A percentile compares a stretch with the other conserved stretches of the same genome.
Evolutionary conservation across 1,140 invertebrate species (phyloP).

Genomic region (Goniozus legneri): DNA sequence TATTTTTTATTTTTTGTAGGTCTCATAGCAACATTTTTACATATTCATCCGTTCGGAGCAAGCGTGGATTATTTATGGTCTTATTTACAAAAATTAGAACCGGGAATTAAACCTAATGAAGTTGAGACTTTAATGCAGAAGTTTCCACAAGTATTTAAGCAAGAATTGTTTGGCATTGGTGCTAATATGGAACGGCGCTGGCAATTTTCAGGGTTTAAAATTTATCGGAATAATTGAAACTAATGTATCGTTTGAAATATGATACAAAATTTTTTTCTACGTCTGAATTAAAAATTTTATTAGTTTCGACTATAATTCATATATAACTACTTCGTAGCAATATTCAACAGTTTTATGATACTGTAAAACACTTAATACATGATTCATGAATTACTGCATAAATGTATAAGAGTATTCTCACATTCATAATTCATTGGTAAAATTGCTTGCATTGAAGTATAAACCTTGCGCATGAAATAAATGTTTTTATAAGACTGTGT

Average conservation of each 20-base stretch:
- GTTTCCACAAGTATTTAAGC: constrained; percentile 74
- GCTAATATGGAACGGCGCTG: constrained; percentile 76
- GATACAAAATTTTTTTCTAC: no score
- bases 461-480: no score
- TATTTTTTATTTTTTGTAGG: constrained; percentile 48
- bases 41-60: constrained; percentile 84
- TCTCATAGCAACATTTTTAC: constrained; percentile 77
- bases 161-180: constrained; percentile 71
- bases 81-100: constrained; percentile 74
- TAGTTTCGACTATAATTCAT: no score
- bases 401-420: no score
- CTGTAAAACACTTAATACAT: no score
- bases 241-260: not conserved
- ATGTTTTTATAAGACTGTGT: no score
- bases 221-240: constrained; percentile 38
- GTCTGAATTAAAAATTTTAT: no score
- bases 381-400: no score
- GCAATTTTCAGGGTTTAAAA: constrained; percentile 68
- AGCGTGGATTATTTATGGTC: constrained; percentile 82
- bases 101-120: constrained; percentile 64
- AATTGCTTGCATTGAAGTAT: no score
- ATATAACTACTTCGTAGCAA: no score
- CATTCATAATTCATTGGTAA: no score
- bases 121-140: constrained; percentile 71
- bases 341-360: no score